Evolutionary conservation across 2,888 invertebrate genomes (phyloP), one percentile per base, ranked within the genome.

Genomic region (Stenodema calcarata): DNA sequence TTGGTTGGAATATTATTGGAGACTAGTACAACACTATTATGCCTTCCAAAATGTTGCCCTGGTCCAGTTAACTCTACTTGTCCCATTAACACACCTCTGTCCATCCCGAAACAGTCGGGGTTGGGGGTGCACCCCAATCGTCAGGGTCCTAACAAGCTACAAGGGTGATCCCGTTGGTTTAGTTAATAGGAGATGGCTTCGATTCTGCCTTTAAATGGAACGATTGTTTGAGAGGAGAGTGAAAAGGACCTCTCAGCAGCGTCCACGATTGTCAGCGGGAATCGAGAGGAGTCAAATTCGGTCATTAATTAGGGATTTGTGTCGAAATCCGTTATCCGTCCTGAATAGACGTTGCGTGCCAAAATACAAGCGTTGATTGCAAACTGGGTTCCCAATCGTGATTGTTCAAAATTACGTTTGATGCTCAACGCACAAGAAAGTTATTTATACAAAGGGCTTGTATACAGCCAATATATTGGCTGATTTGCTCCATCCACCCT

Each of bases 131-230:
- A 14, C 47, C 47, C 12, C 47, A 16, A 12, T 12, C 47, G 35
- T 47, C 14, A 14, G 47, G 12, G 47, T 18, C 35, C 35, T 73
- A 73, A 73, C 73, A 73, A 73, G 73, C 73, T 41, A 35, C 62
- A 23, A 23, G 27, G 18, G 62, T 62, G 62, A 62, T 62, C 41
- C 41, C 35, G 14, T 30, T 73, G 73, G 35, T 73, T 73, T 73
- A 73, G 73, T 73, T 73, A 73, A 73, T 73, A 73, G 73, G 73
- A n/a, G 73, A 41, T 30, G 73, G 73, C 16, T 30, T 30, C n/a
- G 73, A n/a, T 30, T 7, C 7, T 35, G 41, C 73, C 73, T 73
- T 73, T 41, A 73, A 73, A 73, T 73, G 73, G 73, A 18, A 35
- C 35, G 73, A 35, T 73, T 73, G 35, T 30, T 18, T 4, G 16